These are phyloP conservation scores for Mellivora capensis DNA, from an alignment of 2,113 vertebrate species.

Conservation along the genomic window DNA sequence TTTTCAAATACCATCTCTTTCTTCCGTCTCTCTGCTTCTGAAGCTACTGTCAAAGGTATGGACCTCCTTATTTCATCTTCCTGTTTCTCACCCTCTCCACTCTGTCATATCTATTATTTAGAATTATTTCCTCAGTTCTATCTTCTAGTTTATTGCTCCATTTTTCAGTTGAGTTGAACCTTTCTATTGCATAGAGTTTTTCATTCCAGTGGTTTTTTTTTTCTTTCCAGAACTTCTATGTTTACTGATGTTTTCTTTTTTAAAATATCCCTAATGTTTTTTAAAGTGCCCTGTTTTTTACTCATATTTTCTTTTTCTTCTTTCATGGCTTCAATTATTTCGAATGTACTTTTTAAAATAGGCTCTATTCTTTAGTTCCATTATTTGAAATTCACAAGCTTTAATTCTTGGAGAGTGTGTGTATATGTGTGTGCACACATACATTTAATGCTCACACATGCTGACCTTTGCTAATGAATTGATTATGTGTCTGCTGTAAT, in stretches of 20 bases:
- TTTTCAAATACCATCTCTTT: neutral
- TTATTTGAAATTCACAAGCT: neutral
- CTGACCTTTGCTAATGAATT: neutral
- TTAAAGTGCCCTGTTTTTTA: neutral
- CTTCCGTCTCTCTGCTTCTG: neutral
- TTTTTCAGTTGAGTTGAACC: neutral
- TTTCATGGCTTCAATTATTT: slow-evolving; percentile 8
- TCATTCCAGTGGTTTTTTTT: neutral
- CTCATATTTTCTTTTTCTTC: neutral
- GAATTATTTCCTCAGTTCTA: neutral
- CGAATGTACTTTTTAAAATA: neutral
- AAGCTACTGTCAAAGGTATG: neutral
- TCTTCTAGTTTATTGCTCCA: neutral
- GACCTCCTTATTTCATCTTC: neutral
- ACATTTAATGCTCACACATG: neutral
- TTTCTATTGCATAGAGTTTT: neutral
- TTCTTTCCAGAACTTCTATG: neutral
- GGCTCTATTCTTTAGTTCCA: neutral
- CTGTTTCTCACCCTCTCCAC: neutral
- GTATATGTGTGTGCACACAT: neutral
- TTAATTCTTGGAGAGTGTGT: neutral
- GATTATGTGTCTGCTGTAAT: neutral
- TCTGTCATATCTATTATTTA: neutral
- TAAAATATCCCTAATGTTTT: neutral
- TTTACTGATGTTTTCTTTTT: neutral